These are phyloP conservation scores for Orthosia cruda DNA, from an alignment of 2,888 invertebrate species.

Conservation along the genomic window DNA sequence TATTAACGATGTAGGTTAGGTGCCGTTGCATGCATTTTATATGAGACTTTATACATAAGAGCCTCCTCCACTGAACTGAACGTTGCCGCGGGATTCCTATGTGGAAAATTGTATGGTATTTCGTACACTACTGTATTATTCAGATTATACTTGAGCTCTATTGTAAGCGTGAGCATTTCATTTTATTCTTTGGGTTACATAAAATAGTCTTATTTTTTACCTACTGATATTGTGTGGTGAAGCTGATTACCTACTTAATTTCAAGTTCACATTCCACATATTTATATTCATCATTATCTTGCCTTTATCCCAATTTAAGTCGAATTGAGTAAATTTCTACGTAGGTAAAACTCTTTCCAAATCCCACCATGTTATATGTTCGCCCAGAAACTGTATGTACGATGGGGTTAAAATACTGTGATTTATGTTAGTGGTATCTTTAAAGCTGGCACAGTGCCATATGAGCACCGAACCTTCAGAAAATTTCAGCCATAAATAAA, in stretches of 20 bases:
- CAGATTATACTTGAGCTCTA: constrained; percentile 31
- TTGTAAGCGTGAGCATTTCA: constrained; percentile 25
- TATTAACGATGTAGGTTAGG: constrained; percentile 54
- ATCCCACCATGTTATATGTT: not conserved
- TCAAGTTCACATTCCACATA: not conserved
- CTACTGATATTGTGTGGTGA: not conserved
- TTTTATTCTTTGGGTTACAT: constrained; percentile 15
- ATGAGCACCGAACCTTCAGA: constrained; percentile 14
- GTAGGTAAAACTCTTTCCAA: not conserved
- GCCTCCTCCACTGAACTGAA: constrained; percentile 36
- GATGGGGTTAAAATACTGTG: constrained; percentile 6
- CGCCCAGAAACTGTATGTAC: not conserved
- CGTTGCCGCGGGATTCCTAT: constrained; percentile 35
- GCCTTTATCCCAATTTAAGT: too few relatives aligned
- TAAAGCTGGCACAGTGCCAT: constrained; percentile 34
- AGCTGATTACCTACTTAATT: not conserved
- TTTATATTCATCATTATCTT: not conserved
- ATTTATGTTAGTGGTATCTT: constrained; percentile 17
- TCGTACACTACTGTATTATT: constrained; percentile 34
- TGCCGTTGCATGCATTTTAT: constrained; percentile 60
- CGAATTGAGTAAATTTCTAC: not conserved
- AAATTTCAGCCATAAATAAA: constrained; percentile 24
- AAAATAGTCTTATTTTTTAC: not conserved
- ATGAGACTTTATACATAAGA: constrained; percentile 54
- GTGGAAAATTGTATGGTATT: constrained; percentile 26